These are phyloP conservation scores for Malthinus seriepunctatus DNA, from an alignment of 2,888 invertebrate species.

Conservation along the genomic window DNA sequence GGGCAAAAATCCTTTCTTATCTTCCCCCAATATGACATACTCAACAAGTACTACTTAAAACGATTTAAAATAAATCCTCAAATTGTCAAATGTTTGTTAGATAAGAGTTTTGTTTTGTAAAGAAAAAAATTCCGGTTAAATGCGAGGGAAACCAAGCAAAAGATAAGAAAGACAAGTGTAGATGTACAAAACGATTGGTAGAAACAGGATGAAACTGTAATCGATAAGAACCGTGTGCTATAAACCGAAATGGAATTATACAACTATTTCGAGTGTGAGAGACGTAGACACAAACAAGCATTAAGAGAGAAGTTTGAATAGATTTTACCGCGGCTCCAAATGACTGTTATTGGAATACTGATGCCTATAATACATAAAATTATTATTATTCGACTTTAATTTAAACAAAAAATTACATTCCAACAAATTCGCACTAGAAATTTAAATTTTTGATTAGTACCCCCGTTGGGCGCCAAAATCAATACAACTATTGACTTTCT, in stretches of 20 bases:
- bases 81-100: slow-evolving; percentile 31
- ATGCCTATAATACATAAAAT: too few species aligned
- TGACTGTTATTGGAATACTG: slow-evolving; percentile 29
- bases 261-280: slow-evolving; percentile 3
- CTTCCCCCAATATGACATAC: too few species aligned
- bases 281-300: slow-evolving; percentile 12
- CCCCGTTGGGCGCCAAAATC: too few species aligned
- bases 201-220: slow-evolving; percentile 5
- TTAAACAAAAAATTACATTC: too few species aligned
- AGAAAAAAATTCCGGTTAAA: slow-evolving; percentile 7
- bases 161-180: slow-evolving; percentile 13
- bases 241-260: slow-evolving; percentile 14
- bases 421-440: too few species aligned
- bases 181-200: background rate
- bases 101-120: slow-evolving; percentile 18
- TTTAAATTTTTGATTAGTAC: too few species aligned
- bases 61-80: slow-evolving; percentile 12
- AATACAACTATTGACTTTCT: too few species aligned
- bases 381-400: too few species aligned
- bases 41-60: too few species aligned
- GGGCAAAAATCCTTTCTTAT: too few species aligned
- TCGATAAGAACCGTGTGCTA: slow-evolving; percentile 2
- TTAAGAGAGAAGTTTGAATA: background rate
- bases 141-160: slow-evolving; percentile 15
- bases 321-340: slow-evolving; percentile 28